Evolutionary conservation across 53 echinoderm and acorn worm species (phyloP).

Genomic region (Zoroaster sp.): DNA sequence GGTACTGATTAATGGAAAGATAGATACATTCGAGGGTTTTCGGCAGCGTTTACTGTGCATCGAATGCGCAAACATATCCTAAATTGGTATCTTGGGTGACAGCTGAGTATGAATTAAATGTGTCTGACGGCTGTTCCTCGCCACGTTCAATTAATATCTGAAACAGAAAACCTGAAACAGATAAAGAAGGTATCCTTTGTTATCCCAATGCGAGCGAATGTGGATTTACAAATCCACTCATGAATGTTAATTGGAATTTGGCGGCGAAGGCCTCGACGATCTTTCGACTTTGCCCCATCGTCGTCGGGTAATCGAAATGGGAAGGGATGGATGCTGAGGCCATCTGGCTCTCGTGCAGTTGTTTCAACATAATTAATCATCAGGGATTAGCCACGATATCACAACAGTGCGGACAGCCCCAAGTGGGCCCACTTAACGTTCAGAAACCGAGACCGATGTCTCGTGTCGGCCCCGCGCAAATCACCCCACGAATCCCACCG

Average conservation of each 20-base stretch:
- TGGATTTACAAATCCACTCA: too few relatives aligned
- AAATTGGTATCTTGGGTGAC: too few relatives aligned
- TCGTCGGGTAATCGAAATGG: not conserved
- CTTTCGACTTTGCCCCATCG: not conserved
- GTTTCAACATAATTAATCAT: slow-evolving; percentile 9
- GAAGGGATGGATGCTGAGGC: not conserved
- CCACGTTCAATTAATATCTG: too few relatives aligned
- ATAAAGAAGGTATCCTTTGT: too few relatives aligned
- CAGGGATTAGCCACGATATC: not conserved
- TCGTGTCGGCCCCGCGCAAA: not conserved
- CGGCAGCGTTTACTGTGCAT: not conserved
- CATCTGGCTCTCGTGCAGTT: not conserved
- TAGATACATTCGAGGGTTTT: not conserved
- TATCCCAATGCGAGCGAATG: too few relatives aligned
- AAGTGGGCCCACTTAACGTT: slow-evolving; percentile 16
- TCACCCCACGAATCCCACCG: not conserved
- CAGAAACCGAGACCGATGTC: not conserved
- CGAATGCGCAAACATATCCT: too few relatives aligned
- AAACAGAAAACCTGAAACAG: too few relatives aligned
- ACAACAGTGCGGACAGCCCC: not conserved
- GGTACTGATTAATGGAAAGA: not conserved
- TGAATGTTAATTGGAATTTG: too few relatives aligned
- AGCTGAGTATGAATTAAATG: too few relatives aligned
- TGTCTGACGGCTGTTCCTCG: too few relatives aligned
- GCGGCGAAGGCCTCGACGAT: too few relatives aligned